phyloP scores from a whole-genome alignment of 2,888 invertebrate genomes.

The Phaedon cochleariae region DNA sequence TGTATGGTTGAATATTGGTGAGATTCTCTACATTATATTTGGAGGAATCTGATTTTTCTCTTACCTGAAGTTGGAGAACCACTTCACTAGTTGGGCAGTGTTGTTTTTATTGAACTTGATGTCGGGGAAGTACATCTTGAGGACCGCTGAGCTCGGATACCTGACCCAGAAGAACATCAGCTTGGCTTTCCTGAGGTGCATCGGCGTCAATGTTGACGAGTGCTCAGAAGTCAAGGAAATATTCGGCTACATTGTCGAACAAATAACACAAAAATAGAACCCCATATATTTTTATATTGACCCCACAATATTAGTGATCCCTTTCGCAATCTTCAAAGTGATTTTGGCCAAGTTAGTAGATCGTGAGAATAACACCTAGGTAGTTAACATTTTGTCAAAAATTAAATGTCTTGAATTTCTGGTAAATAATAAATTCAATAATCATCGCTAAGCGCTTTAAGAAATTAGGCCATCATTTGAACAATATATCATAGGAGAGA shows the following conservation, averaged over 20 bases:
- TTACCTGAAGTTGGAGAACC: constrained; percentile 99
- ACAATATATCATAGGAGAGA: no score
- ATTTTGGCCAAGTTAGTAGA: no score
- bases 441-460: no score
- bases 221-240: constrained; percentile 86
- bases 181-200: constrained; percentile 99
- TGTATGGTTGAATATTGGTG: no score
- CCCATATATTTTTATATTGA: not conserved
- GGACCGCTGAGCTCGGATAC: constrained; percentile 97
- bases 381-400: no score
- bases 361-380: no score
- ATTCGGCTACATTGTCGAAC: constrained; percentile 54
- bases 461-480: no score
- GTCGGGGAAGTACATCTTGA: constrained; percentile 99
- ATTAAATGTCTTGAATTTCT: no score
- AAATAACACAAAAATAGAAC: constrained; percentile 40
- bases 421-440: no score
- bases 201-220: constrained; percentile 97
- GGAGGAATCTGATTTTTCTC: constrained; percentile 56
- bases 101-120: constrained; percentile 99
- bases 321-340: not conserved
- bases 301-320: not conserved
- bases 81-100: constrained; percentile 99
- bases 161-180: constrained; percentile 99
- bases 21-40: no score